Evolutionary conservation across 2,797 vertebrate genomes (phyloP).

Genomic region (Crocodylus rhombifer): DNA sequence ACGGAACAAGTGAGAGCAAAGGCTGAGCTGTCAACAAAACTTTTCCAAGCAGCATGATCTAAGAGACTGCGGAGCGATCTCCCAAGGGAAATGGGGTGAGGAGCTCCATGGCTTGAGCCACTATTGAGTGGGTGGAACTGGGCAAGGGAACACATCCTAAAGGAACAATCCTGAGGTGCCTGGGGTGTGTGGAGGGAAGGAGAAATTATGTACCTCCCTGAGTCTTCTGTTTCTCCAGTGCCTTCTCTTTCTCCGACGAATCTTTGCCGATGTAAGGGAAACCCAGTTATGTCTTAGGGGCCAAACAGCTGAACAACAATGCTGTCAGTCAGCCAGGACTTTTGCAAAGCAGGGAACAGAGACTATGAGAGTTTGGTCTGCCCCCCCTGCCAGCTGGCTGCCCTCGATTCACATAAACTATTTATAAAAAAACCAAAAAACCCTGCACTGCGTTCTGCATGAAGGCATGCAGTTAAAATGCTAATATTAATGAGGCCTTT

Average conservation of each 20-base stretch:
- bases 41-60: neutral
- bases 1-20: neutral
- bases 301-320: neutral
- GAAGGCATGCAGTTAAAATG: too few relatives aligned
- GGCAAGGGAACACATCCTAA: neutral
- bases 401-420: too few relatives aligned
- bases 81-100: neutral
- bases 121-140: neutral
- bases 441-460: too few relatives aligned
- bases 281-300: neutral
- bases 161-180: neutral
- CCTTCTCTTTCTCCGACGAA: neutral
- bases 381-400: too few relatives aligned
- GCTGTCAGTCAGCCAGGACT: neutral
- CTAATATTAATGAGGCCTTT: too few relatives aligned
- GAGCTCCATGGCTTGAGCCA: neutral
- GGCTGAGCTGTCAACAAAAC: neutral
- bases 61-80: neutral
- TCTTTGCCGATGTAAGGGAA: neutral
- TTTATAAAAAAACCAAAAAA: too few relatives aligned
- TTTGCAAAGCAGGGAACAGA: neutral
- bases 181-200: too few relatives aligned
- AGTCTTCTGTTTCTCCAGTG: neutral
- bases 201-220: neutral
- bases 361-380: too few relatives aligned